Evolutionary conservation across 2,113 vertebrate species (phyloP).

Genomic region (Nerophis lumbriciformis): DNA sequence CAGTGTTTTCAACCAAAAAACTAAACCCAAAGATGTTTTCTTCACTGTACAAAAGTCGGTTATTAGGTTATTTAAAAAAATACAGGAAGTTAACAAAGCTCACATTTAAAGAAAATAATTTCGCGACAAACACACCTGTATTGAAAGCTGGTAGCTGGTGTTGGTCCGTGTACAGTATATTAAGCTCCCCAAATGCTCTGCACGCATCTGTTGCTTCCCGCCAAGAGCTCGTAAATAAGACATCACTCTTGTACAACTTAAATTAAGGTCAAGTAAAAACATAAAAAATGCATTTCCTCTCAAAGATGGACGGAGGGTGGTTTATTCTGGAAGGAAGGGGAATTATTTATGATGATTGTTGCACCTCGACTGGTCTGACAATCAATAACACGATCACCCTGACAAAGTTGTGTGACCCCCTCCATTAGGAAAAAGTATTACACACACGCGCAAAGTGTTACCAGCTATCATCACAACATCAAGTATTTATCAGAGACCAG

Average conservation of each 20-base stretch:
- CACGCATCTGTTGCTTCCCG: conserved; percentile 58
- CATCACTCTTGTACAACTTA: conserved; percentile 57
- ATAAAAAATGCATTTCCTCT: conserved; percentile 65
- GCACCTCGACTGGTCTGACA: conserved; percentile 48
- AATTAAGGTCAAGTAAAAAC: conserved; percentile 68
- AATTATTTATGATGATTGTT: conserved; percentile 67
- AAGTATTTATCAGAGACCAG: conserved; percentile 63
- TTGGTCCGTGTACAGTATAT: neutral
- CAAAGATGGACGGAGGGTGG: conserved; percentile 34
- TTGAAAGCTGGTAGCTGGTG: neutral
- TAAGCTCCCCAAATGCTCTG: conserved; percentile 24
- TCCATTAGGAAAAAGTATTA: neutral
- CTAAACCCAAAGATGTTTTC: no score
- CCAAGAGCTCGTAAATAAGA: conserved; percentile 58
- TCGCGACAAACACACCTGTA: neutral
- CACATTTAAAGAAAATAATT: neutral
- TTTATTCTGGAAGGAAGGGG: conserved; percentile 44
- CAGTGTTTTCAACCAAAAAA: no score
- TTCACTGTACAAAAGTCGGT: no score
- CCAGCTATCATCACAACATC: conserved; percentile 48
- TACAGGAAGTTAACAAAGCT: no score
- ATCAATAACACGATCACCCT: conserved; percentile 63
- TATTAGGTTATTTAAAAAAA: no score
- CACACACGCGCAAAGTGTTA: conserved; percentile 12
- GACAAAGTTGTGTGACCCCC: conserved; percentile 43